phyloP scores from a whole-genome alignment of 2,797 vertebrate species.

The Serranus cabrilla region DNA sequence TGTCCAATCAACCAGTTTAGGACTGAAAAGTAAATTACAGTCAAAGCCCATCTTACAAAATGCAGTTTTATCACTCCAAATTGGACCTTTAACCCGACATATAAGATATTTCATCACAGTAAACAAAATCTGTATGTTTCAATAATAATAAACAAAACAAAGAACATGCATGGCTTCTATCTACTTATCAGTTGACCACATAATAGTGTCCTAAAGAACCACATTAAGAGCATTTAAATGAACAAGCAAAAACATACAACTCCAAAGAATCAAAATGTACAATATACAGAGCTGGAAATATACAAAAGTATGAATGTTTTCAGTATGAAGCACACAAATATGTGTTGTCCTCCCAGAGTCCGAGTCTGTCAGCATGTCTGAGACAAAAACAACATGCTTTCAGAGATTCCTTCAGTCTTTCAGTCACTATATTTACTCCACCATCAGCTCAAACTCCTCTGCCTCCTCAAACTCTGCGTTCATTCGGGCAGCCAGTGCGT shows the following conservation, averaged over 20 bases:
- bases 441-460: constrained; percentile 72
- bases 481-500: constrained; percentile 72
- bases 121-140: neutral
- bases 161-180: neutral
- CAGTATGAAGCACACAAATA: neutral
- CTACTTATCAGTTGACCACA: neutral
- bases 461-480: constrained; percentile 79
- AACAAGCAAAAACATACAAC: neutral
- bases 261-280: constrained; percentile 4
- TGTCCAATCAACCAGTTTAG: neutral
- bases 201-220: neutral
- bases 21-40: neutral
- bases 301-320: neutral
- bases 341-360: neutral
- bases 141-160: neutral
- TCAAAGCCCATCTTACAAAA: neutral
- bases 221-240: constrained; percentile 9
- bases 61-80: neutral
- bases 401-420: neutral
- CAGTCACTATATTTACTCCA: constrained; percentile 61
- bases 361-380: constrained; percentile 3
- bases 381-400: neutral
- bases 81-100: neutral
- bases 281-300: constrained; percentile 7
- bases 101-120: neutral